These are phyloP conservation scores for Scarus forsteni DNA, from an alignment of 2,797 vertebrate species.

Conservation along the genomic window DNA sequence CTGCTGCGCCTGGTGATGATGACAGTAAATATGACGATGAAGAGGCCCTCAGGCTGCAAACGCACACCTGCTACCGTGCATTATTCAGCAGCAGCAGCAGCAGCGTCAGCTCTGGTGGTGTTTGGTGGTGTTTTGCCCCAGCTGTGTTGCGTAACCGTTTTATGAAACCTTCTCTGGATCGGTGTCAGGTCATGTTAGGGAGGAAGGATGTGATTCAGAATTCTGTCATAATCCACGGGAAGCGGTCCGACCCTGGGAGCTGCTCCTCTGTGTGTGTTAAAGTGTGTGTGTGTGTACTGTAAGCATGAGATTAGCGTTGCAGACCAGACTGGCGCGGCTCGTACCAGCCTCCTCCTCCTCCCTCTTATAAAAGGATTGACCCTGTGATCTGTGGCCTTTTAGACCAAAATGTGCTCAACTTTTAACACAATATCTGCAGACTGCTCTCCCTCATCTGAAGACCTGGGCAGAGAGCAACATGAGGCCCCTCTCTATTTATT, in stretches of 20 bases:
- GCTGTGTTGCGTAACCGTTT: constrained; percentile 52
- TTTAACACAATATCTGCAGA: too few relatives aligned
- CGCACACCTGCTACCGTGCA: constrained; percentile 29
- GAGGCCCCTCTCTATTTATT: too few relatives aligned
- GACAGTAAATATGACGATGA: constrained; percentile 15
- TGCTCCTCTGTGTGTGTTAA: constrained; percentile 16
- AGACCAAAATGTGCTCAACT: neutral
- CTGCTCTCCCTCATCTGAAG: too few relatives aligned
- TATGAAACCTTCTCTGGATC: constrained; percentile 30
- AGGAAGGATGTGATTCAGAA: constrained; percentile 68
- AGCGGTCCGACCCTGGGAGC: constrained; percentile 22
- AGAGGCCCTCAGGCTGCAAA: constrained; percentile 20
- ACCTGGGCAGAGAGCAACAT: too few relatives aligned
- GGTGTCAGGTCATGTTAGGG: constrained; percentile 45
- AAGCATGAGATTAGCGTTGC: constrained; percentile 55
- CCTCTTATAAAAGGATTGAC: constrained; percentile 54
- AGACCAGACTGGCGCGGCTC: constrained; percentile 45
- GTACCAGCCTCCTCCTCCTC: constrained; percentile 43
- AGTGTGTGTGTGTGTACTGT: constrained; percentile 25
- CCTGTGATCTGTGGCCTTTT: constrained; percentile 42
- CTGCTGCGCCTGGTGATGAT: neutral
- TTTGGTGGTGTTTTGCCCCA: constrained; percentile 5
- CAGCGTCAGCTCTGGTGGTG: neutral
- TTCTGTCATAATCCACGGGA: constrained; percentile 70
- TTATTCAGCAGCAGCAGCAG: constrained; percentile 10